These are phyloP conservation scores for Squalus acanthias DNA, from an alignment of 2,797 vertebrate species.

Conservation along the genomic window DNA sequence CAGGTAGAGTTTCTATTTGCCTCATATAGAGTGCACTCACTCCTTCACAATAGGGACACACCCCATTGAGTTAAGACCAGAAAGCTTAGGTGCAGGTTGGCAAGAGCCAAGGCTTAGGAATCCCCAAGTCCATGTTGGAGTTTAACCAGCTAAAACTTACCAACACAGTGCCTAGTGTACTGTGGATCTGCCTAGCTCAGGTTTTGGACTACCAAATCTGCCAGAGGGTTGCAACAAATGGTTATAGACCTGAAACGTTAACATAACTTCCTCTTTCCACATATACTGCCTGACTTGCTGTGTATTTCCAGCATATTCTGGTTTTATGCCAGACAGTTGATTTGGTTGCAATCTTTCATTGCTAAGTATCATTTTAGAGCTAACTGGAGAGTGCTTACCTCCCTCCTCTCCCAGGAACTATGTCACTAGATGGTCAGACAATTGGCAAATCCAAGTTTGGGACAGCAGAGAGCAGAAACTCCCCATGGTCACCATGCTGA, in stretches of 20 bases:
- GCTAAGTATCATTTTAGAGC: not conserved
- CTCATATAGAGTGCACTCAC: no score
- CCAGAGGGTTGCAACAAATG: not conserved
- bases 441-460: not conserved
- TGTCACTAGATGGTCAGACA: not conserved
- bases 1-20: no score
- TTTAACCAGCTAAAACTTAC: not conserved
- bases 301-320: not conserved
- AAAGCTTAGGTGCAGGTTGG: no score
- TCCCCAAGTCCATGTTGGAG: no score
- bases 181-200: not conserved
- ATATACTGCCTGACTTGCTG: not conserved
- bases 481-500: no score
- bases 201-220: not conserved
- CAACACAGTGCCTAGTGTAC: not conserved
- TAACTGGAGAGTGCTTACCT: not conserved
- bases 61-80: no score
- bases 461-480: no score
- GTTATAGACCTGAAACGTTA: not conserved
- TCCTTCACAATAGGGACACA: no score
- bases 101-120: no score
- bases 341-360: not conserved
- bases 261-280: not conserved
- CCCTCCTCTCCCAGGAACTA: not conserved
- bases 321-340: not conserved